These are phyloP conservation scores for Pammene aurita DNA, from an alignment of 2,888 invertebrate species.

Conservation along the genomic window DNA sequence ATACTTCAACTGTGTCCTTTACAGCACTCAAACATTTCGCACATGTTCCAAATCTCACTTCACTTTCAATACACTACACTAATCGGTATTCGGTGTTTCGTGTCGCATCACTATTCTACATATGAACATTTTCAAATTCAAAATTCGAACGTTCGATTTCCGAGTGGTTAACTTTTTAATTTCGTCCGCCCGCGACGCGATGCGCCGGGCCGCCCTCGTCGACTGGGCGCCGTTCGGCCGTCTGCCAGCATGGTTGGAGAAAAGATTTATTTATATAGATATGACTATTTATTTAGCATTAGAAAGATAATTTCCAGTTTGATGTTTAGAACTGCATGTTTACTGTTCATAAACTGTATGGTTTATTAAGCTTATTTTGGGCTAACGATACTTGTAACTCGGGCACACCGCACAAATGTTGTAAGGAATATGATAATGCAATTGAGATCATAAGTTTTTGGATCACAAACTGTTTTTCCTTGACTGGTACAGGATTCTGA, in stretches of 20 bases:
- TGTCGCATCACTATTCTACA: slow-evolving; percentile 39
- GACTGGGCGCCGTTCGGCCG: slow-evolving; percentile 75
- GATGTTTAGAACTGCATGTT: slow-evolving; percentile 35
- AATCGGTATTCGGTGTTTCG: slow-evolving; percentile 38
- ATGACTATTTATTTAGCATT: slow-evolving; percentile 55
- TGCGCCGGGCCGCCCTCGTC: slow-evolving; percentile 70
- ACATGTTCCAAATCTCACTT: slow-evolving; percentile 45
- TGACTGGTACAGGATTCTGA: no score
- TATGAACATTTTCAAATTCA: slow-evolving; percentile 43
- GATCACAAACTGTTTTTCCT: background rate
- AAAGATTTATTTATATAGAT: slow-evolving; percentile 77
- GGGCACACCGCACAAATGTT: background rate
- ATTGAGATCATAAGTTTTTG: background rate
- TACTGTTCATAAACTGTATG: slow-evolving; percentile 24
- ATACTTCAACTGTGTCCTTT: no score
- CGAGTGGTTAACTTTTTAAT: slow-evolving; percentile 49
- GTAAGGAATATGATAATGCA: background rate
- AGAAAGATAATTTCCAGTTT: slow-evolving; percentile 38
- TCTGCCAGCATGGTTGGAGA: slow-evolving; percentile 75
- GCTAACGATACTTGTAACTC: slow-evolving; percentile 4
- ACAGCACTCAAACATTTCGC: slow-evolving; percentile 45
- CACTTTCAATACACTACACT: slow-evolving; percentile 46
- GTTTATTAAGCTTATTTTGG: slow-evolving; percentile 24
- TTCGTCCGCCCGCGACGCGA: slow-evolving; percentile 56
- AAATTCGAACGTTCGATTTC: slow-evolving; percentile 58